phyloP scores from a whole-genome alignment of 2,888 invertebrate species.

The Limnephilus auricula region DNA sequence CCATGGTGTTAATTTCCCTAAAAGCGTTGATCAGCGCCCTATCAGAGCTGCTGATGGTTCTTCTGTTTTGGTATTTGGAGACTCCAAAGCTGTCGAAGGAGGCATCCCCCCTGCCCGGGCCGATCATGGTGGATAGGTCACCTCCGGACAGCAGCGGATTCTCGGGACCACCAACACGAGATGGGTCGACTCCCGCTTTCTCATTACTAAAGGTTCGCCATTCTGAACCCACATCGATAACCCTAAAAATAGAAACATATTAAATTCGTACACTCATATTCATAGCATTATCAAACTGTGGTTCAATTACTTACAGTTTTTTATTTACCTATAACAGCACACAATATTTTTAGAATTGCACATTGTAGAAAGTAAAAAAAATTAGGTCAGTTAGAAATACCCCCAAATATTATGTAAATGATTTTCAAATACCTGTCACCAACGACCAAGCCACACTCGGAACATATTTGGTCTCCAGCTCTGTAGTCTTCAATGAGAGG shows the following conservation, averaged over 20 bases:
- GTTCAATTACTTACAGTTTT: too few relatives aligned
- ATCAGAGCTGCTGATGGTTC: slow-evolving; percentile 95
- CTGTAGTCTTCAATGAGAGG: slow-evolving; percentile 98
- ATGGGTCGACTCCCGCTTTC: slow-evolving; percentile 96
- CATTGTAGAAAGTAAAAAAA: neutral
- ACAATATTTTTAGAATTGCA: neutral
- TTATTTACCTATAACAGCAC: too few relatives aligned
- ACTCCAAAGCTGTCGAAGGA: slow-evolving; percentile 93
- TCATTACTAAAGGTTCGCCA: slow-evolving; percentile 99
- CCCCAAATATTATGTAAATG: neutral
- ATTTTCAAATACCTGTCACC: slow-evolving; percentile 89
- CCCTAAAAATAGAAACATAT: slow-evolving; percentile 78
- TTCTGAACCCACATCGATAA: slow-evolving; percentile 99
- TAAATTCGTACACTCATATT: neutral
- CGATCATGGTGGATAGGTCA: slow-evolving; percentile 98
- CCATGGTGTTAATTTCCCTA: slow-evolving; percentile 98
- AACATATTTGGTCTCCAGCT: slow-evolving; percentile 99
- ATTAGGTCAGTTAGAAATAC: neutral
- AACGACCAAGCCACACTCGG: slow-evolving; percentile 99
- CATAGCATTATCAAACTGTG: neutral
- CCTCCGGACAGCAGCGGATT: slow-evolving; percentile 97
- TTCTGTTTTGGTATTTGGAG: slow-evolving; percentile 85
- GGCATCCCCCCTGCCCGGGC: slow-evolving; percentile 85
- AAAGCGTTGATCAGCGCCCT: slow-evolving; percentile 97
- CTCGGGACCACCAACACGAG: slow-evolving; percentile 99